A percentile compares a stretch with the other conserved stretches of the same genome.
These are phyloP conservation scores for Meloidogyne exigua DNA, from an alignment of 1,140 invertebrate species.

Conservation along the genomic window DNA sequence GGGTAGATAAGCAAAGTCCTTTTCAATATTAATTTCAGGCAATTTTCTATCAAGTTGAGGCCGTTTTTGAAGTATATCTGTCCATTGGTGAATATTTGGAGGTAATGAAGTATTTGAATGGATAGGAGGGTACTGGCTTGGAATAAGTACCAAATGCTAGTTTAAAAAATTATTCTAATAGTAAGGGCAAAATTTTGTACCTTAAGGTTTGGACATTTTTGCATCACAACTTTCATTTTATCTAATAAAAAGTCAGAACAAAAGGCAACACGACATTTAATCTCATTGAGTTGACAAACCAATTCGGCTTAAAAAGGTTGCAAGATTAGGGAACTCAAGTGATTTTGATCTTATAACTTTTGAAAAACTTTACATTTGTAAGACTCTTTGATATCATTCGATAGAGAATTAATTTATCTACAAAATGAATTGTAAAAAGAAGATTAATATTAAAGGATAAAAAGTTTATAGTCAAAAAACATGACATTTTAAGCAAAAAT, in stretches of 20 bases:
- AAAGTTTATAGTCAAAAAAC: neutral
- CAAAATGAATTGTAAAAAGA: too few relatives aligned
- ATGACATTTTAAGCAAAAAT: neutral
- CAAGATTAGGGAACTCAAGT: neutral
- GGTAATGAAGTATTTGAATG: neutral
- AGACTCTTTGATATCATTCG: too few relatives aligned
- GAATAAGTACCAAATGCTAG: constrained; percentile 25
- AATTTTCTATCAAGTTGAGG: neutral
- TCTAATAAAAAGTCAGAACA: constrained; percentile 70
- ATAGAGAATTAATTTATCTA: too few relatives aligned
- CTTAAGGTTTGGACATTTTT: constrained; percentile 40
- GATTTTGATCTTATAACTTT: too few relatives aligned
- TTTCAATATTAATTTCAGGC: constrained; percentile 29
- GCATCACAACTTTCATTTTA: constrained; percentile 65
- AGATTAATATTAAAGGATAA: too few relatives aligned
- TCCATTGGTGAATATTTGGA: constrained; percentile 14
- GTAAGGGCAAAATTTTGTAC: neutral
- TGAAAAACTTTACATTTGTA: too few relatives aligned
- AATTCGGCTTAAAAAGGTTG: constrained; percentile 71
- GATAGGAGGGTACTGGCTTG: constrained; percentile 10
- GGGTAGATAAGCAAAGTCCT: constrained; percentile 35
- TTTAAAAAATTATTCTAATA: neutral
- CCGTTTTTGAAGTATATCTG: constrained; percentile 5
- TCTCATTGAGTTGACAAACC: constrained; percentile 71
- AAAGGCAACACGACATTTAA: constrained; percentile 72